Conservation (phyloP, 2,888 invertebrate genomes). For the Leucoptera coffeella region DNA sequence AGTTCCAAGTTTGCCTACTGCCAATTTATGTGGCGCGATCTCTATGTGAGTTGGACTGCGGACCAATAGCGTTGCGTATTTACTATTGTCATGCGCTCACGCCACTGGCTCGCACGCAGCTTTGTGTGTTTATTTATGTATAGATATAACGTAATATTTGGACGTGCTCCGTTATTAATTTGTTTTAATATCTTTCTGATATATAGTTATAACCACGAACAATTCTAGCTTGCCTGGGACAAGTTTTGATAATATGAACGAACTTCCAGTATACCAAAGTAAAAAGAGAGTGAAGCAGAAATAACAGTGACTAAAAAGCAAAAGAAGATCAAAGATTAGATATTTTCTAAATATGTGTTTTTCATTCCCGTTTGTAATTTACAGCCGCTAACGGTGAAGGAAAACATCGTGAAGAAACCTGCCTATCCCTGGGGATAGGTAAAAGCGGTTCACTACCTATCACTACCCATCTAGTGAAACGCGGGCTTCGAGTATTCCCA, state of each 20-base stretch:
- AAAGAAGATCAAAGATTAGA: constrained; percentile 7
- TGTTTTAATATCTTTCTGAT: constrained; percentile 5
- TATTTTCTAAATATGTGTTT: constrained; percentile 5
- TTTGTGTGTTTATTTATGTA: constrained; percentile 6
- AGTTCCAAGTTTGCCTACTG: too few species aligned
- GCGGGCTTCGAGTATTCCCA: too few species aligned
- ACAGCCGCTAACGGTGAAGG: too few species aligned
- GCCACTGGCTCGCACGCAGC: constrained; percentile 6
- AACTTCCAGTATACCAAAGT: constrained; percentile 6
- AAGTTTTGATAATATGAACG: constrained; percentile 6
- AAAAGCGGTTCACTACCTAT: too few species aligned
- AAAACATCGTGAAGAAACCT: too few species aligned
- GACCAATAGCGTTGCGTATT: constrained; percentile 7
- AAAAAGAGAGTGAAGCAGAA: constrained; percentile 6
- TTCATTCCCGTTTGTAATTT: too few species aligned
- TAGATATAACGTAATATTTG: constrained; percentile 5
- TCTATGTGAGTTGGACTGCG: constrained; percentile 7
- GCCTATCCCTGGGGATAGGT: too few species aligned
- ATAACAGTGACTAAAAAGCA: constrained; percentile 5
- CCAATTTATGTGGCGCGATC: too few species aligned
- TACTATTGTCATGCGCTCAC: constrained; percentile 5
- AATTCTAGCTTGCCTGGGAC: constrained; percentile 5
- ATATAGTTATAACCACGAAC: constrained; percentile 4
- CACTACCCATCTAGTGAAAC: too few species aligned
- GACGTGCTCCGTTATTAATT: constrained; percentile 5